Conservation (phyloP, 2,113 vertebrate species). For the Silurus asotus region DNA sequence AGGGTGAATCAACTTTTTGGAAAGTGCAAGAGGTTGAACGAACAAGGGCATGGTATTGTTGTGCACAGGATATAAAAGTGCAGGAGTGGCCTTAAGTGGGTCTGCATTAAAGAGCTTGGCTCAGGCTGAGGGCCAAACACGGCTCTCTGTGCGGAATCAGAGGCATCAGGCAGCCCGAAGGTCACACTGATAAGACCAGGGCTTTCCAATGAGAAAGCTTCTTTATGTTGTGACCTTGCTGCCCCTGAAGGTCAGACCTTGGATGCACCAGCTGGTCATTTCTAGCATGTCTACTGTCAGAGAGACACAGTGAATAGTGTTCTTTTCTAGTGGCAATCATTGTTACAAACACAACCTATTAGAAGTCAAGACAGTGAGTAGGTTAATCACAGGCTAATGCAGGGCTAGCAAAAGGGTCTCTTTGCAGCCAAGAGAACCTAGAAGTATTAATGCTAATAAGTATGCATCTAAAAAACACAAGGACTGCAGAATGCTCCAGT, state of each 20-base stretch:
- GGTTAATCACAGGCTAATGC: slow-evolving; percentile 6
- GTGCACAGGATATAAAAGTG: slow-evolving; percentile 23
- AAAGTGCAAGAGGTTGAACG: slow-evolving; percentile 11
- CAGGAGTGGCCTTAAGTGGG: slow-evolving; percentile 57
- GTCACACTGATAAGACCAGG: slow-evolving; percentile 74
- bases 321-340: neutral
- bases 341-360: neutral
- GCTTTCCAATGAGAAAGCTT: slow-evolving; percentile 65
- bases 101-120: slow-evolving; percentile 45
- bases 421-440: neutral
- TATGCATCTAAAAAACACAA: neutral
- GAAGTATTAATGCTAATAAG: neutral
- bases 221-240: slow-evolving; percentile 71
- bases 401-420: neutral
- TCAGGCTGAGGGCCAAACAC: slow-evolving; percentile 39
- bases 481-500: neutral
- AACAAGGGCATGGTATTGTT: slow-evolving; percentile 39
- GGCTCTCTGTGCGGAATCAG: slow-evolving; percentile 63
- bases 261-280: slow-evolving; percentile 37
- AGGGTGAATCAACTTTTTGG: neutral
- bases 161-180: slow-evolving; percentile 70
- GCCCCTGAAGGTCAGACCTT: slow-evolving; percentile 69
- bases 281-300: neutral
- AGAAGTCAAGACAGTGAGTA: neutral
- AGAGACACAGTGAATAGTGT: neutral